phyloP scores from a whole-genome alignment of 2,888 invertebrate species.

The Malacosoma neustria region DNA sequence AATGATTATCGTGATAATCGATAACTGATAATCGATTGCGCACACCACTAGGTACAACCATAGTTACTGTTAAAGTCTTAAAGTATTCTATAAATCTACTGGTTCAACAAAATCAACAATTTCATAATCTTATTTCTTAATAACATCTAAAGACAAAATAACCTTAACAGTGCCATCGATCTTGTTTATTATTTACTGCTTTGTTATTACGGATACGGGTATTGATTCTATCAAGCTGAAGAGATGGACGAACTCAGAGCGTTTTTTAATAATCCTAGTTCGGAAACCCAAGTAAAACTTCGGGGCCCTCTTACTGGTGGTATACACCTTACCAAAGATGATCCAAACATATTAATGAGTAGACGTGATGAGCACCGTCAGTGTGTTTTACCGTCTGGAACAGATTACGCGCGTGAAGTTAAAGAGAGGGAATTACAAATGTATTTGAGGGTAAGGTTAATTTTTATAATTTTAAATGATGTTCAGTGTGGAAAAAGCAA shows the following conservation, averaged over 20 bases:
- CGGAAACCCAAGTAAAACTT: conserved; percentile 36
- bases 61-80: no score
- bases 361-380: conserved; percentile 47
- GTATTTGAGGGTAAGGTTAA: conserved; percentile 53
- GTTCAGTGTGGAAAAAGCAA: no score
- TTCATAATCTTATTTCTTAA: background rate
- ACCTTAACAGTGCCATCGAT: no score
- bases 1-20: no score
- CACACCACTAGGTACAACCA: no score
- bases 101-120: no score
- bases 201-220: no score
- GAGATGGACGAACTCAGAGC: conserved; percentile 52
- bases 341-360: conserved; percentile 31
- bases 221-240: conserved; percentile 3
- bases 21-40: no score
- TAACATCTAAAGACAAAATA: background rate
- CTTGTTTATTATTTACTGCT: no score
- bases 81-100: no score
- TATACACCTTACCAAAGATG: conserved; percentile 38
- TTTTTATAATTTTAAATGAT: no score
- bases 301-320: conserved; percentile 50
- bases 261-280: conserved; percentile 50
- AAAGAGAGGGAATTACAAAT: conserved; percentile 38
- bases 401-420: conserved; percentile 47
- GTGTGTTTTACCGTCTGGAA: conserved; percentile 37